Evolutionary conservation across 2,888 invertebrate species (phyloP), one percentile per base, ranked within the genome.

Genomic region (Eilema sororculum): DNA sequence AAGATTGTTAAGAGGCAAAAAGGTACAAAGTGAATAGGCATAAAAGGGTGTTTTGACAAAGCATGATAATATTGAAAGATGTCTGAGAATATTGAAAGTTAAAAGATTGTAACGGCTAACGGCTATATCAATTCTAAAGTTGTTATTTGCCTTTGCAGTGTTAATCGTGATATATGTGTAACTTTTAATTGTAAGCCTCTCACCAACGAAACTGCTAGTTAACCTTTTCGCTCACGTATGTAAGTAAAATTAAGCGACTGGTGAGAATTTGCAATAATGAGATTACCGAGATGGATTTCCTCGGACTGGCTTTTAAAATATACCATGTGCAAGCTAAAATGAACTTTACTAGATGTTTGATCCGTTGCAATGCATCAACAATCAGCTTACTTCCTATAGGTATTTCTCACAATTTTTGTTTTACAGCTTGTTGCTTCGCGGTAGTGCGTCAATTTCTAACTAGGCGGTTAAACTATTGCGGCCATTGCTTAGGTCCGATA

Each of bases 141-240:
- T 80, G 74, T 76, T 78, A 70, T 71, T 74, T 67, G 83, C 74
- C 76, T 82, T 80, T 73, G 73, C 66, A 67, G 72, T 69, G 74
- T 74, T 66, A 66, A 71, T 74, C 70, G 75, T 73, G 71, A 74
- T 80, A 73, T 67, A 68, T 72, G 71, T 65, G 69, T 52, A 64
- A 68, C 2, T 41, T 22, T 72, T 56, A 71, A 66, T 24, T 68
- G 22, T 67, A 67, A 67, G 52, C 69, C 25, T 16, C 37, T 74
- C 65, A 68, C 78, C 79, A 82, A 77, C 81, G 78, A 84, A 81
- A 74, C 56, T 79, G 69, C 71, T 81, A 78, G 69, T 33, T 8
- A 62, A 24, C 25, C 61, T 71, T 69, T 46, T 56, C 56, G 58
- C 20, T 63, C 58, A 68, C 57, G 12, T 61, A 13, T 59, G 30